Evolutionary conservation across 2,113 vertebrate genomes (phyloP).

Genomic region (Maylandia zebra): DNA sequence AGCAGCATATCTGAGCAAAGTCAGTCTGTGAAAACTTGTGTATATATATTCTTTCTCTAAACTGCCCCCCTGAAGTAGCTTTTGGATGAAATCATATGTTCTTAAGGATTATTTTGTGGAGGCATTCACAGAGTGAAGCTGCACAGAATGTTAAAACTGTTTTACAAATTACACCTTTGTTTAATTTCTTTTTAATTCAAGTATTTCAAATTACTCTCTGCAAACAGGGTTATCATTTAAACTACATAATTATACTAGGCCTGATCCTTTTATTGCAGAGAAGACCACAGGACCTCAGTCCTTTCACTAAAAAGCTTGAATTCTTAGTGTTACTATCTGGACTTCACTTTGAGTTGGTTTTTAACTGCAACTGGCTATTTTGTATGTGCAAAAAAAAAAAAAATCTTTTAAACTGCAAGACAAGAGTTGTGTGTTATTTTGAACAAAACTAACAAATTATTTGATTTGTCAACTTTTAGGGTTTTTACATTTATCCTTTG

Average conservation of each 20-base stretch:
- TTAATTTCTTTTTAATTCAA: not conserved
- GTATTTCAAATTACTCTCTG: not conserved
- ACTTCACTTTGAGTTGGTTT: not conserved
- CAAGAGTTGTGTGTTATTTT: not conserved
- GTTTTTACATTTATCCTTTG: not conserved
- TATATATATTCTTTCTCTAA: not conserved
- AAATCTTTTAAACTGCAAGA: not conserved
- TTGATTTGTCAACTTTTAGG: not conserved
- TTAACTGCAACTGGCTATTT: not conserved
- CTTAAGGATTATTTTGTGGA: not conserved
- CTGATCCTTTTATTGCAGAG: not conserved
- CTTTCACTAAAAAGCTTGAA: not conserved
- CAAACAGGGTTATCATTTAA: not conserved
- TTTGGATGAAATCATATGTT: not conserved
- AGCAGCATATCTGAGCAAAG: not conserved
- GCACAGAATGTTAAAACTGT: not conserved
- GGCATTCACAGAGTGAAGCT: not conserved
- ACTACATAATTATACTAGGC: not conserved
- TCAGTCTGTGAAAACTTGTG: not conserved
- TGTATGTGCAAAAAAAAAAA: not conserved
- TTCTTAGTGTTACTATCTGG: not conserved
- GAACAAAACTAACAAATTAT: not conserved
- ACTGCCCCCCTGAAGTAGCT: not conserved
- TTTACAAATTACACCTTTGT: not conserved
- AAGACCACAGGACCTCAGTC: not conserved